Base-by-base conservation (phyloP, 1,140 invertebrate genomes). In the Tachypleus tridentatus region DNA sequence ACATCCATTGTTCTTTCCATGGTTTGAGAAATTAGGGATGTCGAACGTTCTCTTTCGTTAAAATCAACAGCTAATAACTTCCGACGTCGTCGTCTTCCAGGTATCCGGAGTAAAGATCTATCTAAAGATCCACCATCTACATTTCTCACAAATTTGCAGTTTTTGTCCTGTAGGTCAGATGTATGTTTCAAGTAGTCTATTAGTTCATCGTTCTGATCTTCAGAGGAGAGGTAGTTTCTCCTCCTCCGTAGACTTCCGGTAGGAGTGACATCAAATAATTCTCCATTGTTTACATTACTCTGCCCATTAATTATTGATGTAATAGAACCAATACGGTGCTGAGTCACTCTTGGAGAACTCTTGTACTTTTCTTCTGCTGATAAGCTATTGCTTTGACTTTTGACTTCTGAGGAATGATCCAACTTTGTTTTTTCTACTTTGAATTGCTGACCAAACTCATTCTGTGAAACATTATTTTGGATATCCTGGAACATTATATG, bases 71-170 rank as follows among this genome's bases (percentile, higher is more conserved):
- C 80, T 67, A 88, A 74, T 5, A 89, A 76, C 71, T 87, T 86
- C 4, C 84, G 84, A 57, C 86, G 77, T 72, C 83, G 84, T 64
- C 74, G 70, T 65, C 85, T 84, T 11, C 86, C 79, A n/a, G 86
- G 86, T 73, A 87, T 82, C 11, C 89, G 81, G 0, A 89, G 86
- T 87, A 89, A 91, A 0, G 91, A 93, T 47, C 91, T 86, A 79
- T 94, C 91, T 57, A 79, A 65, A 10, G 77, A 79, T 5, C 78
- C 77, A 60, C 59, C 79, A 87, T 85, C 85, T 66, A 88, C 80
- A 76, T 87, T 91, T 49, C 87, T 87, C 84, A 88, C 91, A 8
- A 87, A 88, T 74, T 89, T 90, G 58, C 89, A 77, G 73, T 93
- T 89, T n/a, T 87, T 76, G n/a, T 73, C 76, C n/a, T 87, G 84